Percentiles rank a stretch among this genome's conserved stretches.
These are phyloP conservation scores for Lynx canadensis DNA, from an alignment of 2,113 vertebrate species.

Conservation along the genomic window DNA sequence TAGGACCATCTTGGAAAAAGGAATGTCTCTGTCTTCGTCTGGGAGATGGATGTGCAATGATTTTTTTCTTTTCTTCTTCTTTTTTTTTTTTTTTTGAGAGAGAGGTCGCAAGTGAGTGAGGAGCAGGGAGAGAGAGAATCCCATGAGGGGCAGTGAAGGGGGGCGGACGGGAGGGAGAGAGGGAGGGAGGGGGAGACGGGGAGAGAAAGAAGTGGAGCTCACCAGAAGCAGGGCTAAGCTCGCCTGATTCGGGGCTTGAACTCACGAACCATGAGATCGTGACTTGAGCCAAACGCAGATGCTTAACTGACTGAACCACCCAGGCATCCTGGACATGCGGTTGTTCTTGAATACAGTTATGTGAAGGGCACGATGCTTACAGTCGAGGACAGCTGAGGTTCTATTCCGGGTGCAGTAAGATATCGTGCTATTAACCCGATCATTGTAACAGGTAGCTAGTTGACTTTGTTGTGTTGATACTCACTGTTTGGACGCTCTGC, in stretches of 20 bases:
- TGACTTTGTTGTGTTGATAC: not conserved
- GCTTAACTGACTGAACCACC: too few species aligned
- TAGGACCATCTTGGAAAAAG: not conserved
- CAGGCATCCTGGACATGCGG: not conserved
- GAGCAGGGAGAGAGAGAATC: too few species aligned
- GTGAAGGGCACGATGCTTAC: not conserved
- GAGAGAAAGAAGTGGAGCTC: too few species aligned
- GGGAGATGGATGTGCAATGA: not conserved
- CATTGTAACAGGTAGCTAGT: not conserved
- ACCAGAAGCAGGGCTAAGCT: too few species aligned
- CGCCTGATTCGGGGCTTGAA: too few species aligned
- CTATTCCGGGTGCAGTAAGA: slow-evolving; percentile 1
- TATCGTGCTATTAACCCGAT: not conserved
- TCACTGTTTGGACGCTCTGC: not conserved
- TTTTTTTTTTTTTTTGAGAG: too few species aligned
- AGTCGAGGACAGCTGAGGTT: not conserved
- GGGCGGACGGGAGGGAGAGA: too few species aligned
- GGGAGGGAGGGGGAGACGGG: too few species aligned
- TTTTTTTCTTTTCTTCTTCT: not conserved
- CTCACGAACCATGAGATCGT: too few species aligned
- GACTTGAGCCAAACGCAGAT: too few species aligned
- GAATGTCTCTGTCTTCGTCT: not conserved
- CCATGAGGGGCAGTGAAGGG: too few species aligned
- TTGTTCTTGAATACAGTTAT: not conserved
- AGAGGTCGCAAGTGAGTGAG: too few species aligned